Base-by-base conservation (phyloP, 2,888 invertebrate genomes). In the Clostera curtula region DNA sequence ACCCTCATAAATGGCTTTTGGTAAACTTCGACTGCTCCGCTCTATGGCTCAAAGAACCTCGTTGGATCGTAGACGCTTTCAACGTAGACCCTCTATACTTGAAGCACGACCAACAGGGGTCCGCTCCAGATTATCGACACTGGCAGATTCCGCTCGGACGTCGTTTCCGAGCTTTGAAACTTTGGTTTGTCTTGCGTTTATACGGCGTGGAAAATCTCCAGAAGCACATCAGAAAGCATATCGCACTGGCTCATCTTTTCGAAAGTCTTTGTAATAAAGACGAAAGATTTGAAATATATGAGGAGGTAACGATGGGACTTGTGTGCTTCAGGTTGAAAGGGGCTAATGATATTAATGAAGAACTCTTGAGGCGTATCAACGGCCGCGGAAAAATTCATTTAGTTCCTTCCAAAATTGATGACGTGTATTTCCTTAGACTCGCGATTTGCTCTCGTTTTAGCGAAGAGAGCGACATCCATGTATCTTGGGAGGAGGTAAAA, bases 21-120 rank as follows among this genome's bases (percentile, higher is more conserved):
- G 96, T 98, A n/a, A 98, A 97, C 72, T 99, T 98, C 55, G 99
- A 99, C 73, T 99, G 98, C 65, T 98, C 98, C 6, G 92, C 98
- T 0, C 93, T 99, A 93, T 99, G 98, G 98, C 83, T 95, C 3
- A 95, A 93, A 56, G 90, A 95, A 58, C 94, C 95, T 38, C 88
- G 91, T 24, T 93, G 94, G 86, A 88, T 99, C 29, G 93, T 97
- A 0, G 93, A 96, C 54, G 97, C 98, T 0, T 95, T 99, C 71
- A 98, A 97, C 48, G 98, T 99, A 0, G 98, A 99, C 73, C 98
- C 98, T 0, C 83, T 98, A 0, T 99, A 99, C 59, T 83, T 99
- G 37, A 96, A 97, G 65, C 97, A 99, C 63, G 95, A 95, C 35
- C 91, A 92, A 75, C 95, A 96, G 62, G 94, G 94, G 6, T 88